Percentiles rank a stretch among this genome's conserved stretches.
phyloP scores from a whole-genome alignment of 1,140 invertebrate species.

The Drosophila parvula region DNA sequence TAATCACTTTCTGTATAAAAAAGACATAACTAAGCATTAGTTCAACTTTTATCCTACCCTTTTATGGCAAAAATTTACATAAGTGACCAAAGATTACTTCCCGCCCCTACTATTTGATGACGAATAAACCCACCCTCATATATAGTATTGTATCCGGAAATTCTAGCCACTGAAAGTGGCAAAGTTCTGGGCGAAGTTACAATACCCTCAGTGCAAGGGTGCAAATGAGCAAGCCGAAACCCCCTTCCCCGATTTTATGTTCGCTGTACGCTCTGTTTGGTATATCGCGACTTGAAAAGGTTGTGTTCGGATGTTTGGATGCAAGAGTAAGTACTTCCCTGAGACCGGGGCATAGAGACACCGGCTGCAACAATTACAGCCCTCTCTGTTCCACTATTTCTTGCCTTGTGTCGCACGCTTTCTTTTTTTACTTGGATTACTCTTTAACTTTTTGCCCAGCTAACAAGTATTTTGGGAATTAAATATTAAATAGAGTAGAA shows the following conservation, averaged over 20 bases:
- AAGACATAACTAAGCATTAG: slow-evolving; percentile 7
- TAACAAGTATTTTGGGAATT: slow-evolving; percentile 58
- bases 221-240: slow-evolving; percentile 34
- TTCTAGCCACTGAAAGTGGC: slow-evolving; percentile 14
- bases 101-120: slow-evolving; percentile 19
- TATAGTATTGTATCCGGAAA: slow-evolving; percentile 17
- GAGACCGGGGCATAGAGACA: slow-evolving; percentile 27
- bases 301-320: slow-evolving; percentile 14
- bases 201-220: slow-evolving; percentile 29
- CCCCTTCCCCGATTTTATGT: slow-evolving; percentile 11
- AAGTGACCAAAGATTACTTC: slow-evolving; percentile 22
- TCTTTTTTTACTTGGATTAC: slow-evolving; percentile 69
- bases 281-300: slow-evolving; percentile 23
- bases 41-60: slow-evolving; percentile 12
- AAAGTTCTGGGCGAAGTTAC: slow-evolving; percentile 21
- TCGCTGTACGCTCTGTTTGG: slow-evolving; percentile 34
- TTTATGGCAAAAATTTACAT: slow-evolving; percentile 28
- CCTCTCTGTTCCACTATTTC: slow-evolving; percentile 12
- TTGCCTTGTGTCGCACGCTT: slow-evolving; percentile 62
- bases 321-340: slow-evolving; percentile 26
- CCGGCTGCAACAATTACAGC: slow-evolving; percentile 27
- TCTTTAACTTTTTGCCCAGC: slow-evolving; percentile 35
- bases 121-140: slow-evolving; percentile 6
- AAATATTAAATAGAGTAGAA: slow-evolving; percentile 64
- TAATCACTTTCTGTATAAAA: slow-evolving; percentile 4